A percentile compares a stretch with the other conserved stretches of the same genome.
phyloP scores from a whole-genome alignment of 2,113 vertebrate species.

The Poicephalus meyeri region DNA sequence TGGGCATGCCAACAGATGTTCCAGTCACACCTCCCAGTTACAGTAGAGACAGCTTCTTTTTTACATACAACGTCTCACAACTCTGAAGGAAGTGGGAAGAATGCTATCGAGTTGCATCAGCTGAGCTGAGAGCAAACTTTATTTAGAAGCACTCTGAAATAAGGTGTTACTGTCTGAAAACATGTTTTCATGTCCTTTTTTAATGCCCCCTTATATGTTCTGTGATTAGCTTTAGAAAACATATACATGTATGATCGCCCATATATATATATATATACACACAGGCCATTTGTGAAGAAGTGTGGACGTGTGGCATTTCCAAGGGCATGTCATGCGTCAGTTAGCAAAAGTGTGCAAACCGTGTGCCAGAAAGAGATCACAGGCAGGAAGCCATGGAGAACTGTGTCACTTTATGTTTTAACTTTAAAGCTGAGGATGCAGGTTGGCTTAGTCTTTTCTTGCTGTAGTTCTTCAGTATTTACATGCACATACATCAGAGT shows the following conservation, averaged over 20 bases:
- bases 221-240: background rate
- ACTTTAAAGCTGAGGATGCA: background rate
- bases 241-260: accelerated
- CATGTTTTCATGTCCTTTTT: background rate
- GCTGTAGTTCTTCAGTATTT: background rate
- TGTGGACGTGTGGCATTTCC: background rate
- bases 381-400: background rate
- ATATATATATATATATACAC: background rate
- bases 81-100: background rate
- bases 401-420: background rate
- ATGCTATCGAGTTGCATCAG: background rate
- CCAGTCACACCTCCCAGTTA: slow-evolving; percentile 1
- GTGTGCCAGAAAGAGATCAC: background rate
- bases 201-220: background rate
- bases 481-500: background rate
- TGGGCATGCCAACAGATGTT: background rate
- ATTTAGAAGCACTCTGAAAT: background rate
- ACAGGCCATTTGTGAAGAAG: background rate
- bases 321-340: background rate
- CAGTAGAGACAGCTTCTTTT: background rate
- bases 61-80: background rate
- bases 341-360: background rate
- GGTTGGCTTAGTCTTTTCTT: background rate
- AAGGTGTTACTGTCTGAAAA: background rate
- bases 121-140: background rate